Evolutionary conservation across 2,797 vertebrate species (phyloP), one percentile per base, ranked within the genome.

Genomic region (Nannoperca obscura): DNA sequence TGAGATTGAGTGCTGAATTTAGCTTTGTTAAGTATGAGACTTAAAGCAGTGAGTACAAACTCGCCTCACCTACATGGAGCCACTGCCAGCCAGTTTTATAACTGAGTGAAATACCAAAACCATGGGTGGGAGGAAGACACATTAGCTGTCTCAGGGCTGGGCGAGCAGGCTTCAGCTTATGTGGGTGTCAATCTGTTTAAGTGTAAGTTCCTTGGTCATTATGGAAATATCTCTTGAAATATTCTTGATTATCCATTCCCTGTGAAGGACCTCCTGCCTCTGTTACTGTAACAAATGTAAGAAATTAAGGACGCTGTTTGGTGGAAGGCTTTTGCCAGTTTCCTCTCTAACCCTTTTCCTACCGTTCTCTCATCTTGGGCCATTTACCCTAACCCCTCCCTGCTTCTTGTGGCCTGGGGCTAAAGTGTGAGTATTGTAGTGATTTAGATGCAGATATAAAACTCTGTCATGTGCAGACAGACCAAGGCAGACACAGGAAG

Each of bases 401-500:
- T 5, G 27, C 65, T 58, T 64, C 72, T 47, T 81, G 61, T 88
- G 81, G 80, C 89, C 84, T 88, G 87, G 86, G 66, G 81, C 76
- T 84, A 83, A 89, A 87, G 69, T 84, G 82, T 83, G 71, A 83
- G 81, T 61, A 86, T 63, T 80, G 83, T 67, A 15, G 75, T 82
- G 89, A 91, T 91, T 89, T 91, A 90, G 76, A 88, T 72, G 42
- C 64, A 70, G 74, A 74, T 52, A 88, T 87, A 82, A 90, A 91
- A 83, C 77, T 82, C 78, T 73, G 80, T 52, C 86, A 86, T 84
- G 79, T 27, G 52, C 78, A 84, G 52, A 85, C 27, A 78, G 55
- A 69, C 65, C 20, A 44, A 74, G 76, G 78, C 32, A 75, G 40
- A 79, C 34, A 81, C 19, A 79, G 17, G 70, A 36, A 87, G 57